Percentiles rank a stretch among this genome's conserved stretches.
Evolutionary conservation across 2,113 vertebrate genomes (phyloP).

Genomic region (Hippocampus mohnikei): DNA sequence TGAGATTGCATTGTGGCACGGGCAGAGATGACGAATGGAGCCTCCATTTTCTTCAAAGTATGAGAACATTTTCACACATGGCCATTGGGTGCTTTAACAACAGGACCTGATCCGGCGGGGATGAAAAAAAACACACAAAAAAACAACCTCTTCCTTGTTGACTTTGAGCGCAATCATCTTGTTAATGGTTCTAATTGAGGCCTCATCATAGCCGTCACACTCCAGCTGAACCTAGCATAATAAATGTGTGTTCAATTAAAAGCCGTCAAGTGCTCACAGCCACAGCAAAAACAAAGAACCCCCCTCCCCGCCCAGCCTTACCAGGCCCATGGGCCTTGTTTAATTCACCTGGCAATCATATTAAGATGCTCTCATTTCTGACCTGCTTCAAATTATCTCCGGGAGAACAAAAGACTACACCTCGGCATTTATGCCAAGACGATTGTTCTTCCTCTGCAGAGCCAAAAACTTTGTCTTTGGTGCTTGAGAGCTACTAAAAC

Average conservation of each 20-base stretch:
- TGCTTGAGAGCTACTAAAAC: slow-evolving; percentile 62
- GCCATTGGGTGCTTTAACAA: slow-evolving; percentile 38
- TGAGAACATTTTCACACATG: slow-evolving; percentile 49
- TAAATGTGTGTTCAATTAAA: slow-evolving; percentile 67
- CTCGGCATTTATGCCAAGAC: slow-evolving; percentile 42
- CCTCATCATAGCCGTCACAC: slow-evolving; percentile 59
- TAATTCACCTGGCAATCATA: slow-evolving; percentile 59
- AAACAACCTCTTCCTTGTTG: slow-evolving; percentile 15
- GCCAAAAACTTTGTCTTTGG: slow-evolving; percentile 58
- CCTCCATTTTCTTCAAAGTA: slow-evolving; percentile 36
- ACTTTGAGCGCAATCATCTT: slow-evolving; percentile 51
- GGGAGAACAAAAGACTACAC: slow-evolving; percentile 58
- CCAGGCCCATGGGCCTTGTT: slow-evolving; percentile 48
- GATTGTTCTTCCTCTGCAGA: slow-evolving; percentile 49
- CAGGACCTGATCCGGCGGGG: slow-evolving; percentile 20
- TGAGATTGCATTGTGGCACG: slow-evolving; percentile 50
- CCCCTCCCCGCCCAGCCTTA: background rate
- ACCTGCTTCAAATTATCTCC: slow-evolving; percentile 65
- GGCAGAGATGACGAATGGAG: slow-evolving; percentile 49
- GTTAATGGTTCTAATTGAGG: slow-evolving; percentile 69
- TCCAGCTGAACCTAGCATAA: slow-evolving; percentile 61
- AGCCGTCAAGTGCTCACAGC: slow-evolving; percentile 54
- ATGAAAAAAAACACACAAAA: background rate
- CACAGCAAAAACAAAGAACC: slow-evolving; percentile 63
- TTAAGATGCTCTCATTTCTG: slow-evolving; percentile 54